These are phyloP conservation scores for Tethea ocularis DNA, from an alignment of 2,888 invertebrate genomes.

Conservation along the genomic window DNA sequence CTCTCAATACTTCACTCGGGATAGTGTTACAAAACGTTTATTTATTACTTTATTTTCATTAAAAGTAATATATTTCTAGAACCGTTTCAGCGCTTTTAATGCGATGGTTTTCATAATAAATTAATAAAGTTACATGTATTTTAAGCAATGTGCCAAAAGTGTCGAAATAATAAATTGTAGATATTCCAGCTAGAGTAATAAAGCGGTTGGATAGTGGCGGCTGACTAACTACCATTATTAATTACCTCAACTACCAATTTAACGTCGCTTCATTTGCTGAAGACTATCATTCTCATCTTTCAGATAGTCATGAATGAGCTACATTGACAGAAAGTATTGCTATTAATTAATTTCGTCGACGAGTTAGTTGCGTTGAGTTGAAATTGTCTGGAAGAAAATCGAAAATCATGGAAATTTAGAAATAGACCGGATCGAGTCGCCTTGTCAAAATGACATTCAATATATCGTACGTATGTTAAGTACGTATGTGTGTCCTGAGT, in stretches of 20 bases:
- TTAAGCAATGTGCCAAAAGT: neutral
- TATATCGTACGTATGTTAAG: too few relatives aligned
- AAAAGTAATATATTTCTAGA: too few relatives aligned
- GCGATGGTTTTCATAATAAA: too few relatives aligned
- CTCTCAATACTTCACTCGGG: conserved; percentile 8
- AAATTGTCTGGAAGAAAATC: too few relatives aligned
- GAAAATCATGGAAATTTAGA: too few relatives aligned
- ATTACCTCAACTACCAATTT: conserved; percentile 3
- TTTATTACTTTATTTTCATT: too few relatives aligned
- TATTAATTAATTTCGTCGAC: neutral
- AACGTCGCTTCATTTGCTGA: neutral
- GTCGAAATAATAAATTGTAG: neutral
- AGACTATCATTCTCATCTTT: conserved; percentile 1
- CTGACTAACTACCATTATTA: neutral
- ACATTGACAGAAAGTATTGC: neutral
- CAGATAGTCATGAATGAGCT: neutral
- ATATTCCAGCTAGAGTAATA: neutral
- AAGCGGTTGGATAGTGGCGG: conserved; percentile 4
- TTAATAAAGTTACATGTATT: neutral
- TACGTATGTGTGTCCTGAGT: too few relatives aligned
- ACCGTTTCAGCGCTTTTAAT: too few relatives aligned
- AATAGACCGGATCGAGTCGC: too few relatives aligned
- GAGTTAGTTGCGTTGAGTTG: too few relatives aligned
- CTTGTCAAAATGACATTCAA: too few relatives aligned
- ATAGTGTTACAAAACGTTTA: too few relatives aligned